These are phyloP conservation scores for Fukomys damarensis DNA, from an alignment of 2,113 vertebrate species.

Conservation along the genomic window DNA sequence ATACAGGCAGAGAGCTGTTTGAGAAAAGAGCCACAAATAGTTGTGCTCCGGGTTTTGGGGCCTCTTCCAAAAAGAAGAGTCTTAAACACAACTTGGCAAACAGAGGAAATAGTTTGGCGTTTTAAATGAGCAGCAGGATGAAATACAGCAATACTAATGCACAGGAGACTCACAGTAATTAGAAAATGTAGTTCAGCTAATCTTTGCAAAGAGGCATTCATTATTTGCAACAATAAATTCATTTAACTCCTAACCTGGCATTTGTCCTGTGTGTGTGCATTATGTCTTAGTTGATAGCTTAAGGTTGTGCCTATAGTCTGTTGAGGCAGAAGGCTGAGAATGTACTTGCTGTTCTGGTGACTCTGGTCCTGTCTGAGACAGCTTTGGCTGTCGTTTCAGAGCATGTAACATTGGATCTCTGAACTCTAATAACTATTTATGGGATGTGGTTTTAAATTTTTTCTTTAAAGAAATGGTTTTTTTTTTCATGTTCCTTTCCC, in stretches of 20 bases:
- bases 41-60: constrained; percentile 19
- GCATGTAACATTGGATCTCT: background rate
- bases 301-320: background rate
- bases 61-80: constrained; percentile 64
- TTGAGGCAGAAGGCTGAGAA: background rate
- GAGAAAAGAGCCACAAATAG: background rate
- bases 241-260: constrained; percentile 56
- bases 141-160: constrained; percentile 66
- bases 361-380: background rate
- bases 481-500: background rate
- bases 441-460: background rate
- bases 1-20: background rate
- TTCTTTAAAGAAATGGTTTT: constrained; percentile 17
- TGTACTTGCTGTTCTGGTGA: background rate
- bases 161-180: constrained; percentile 62
- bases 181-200: constrained; percentile 68
- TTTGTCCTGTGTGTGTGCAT: background rate
- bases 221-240: constrained; percentile 66
- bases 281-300: background rate
- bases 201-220: constrained; percentile 62
- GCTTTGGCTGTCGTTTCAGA: background rate
- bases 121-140: constrained; percentile 65
- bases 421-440: background rate
- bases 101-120: constrained; percentile 46
- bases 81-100: constrained; percentile 65